Evolutionary conservation across 2,888 invertebrate genomes (phyloP), one percentile per base, ranked within the genome.

Genomic region (Drosophila niveifrons): DNA sequence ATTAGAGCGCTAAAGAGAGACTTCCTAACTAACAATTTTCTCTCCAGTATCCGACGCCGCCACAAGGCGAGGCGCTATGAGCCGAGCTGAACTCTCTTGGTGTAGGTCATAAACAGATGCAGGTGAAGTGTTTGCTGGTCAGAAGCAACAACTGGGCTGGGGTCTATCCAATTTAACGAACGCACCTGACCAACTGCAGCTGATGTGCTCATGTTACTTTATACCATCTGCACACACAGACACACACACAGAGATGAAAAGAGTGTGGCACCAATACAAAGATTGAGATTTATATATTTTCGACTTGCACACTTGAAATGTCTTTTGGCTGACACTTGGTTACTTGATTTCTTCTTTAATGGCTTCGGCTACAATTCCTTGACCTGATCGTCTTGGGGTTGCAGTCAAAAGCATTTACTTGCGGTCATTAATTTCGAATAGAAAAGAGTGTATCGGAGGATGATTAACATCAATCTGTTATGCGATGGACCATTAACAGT

Each of bases 71-170:
- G 29, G 17, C 28, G 39, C 8, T 17, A 9, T 41, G 34, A 51
- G 43, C 31, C 48, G 52, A 59, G 62, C 55, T 73, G 65, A 73
- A 72, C 79, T 76, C 79, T 75, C 87, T 87, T 83, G 82, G 80
- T 68, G 79, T 89, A 85, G 87, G 88, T 89, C 88, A 79, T 74
- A 89, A 89, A 81, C 81, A 78, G 78, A 65, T 67, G 80, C 82
- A 73, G 82, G 84, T 81, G 80, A 78, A 75, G 61, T 43, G 72
- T 64, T 62, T 47, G 64, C 46, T 61, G 53, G 59, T 48, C 55
- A 67, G 58, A 36, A 68, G 55, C 61, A 79, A 58, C 75, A 70
- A 51, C 66, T 56, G 52, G 57, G 58, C 55, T 57, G 62, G 51
- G 46, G 61, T 67, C 59, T 58, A 62, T 71, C 70, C 68, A 68